phyloP scores from a whole-genome alignment of 2,888 invertebrate genomes.

The Hoplodrina blanda region DNA sequence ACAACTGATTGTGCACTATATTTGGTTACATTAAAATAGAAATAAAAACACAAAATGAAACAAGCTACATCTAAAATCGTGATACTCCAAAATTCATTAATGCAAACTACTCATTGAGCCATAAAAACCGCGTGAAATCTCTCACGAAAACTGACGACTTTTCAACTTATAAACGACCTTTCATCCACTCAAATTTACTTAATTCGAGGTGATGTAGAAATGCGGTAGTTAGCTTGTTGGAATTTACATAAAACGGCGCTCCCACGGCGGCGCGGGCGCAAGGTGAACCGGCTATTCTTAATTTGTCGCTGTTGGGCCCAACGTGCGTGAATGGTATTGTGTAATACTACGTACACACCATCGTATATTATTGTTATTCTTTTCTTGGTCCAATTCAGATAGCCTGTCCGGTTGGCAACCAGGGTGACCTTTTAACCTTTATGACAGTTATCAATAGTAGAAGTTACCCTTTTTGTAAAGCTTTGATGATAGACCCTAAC shows the following conservation, averaged over 20 bases:
- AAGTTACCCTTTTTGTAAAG: too few relatives aligned
- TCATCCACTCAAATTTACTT: conserved; percentile 62
- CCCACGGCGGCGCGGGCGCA: conserved; percentile 83
- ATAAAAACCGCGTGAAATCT: conserved; percentile 43
- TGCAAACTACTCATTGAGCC: conserved; percentile 19
- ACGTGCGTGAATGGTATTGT: conserved; percentile 73
- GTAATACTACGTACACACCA: conserved; percentile 66
- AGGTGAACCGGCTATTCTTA: conserved; percentile 87
- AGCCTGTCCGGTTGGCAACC: too few relatives aligned
- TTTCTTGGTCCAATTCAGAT: conserved; percentile 16
- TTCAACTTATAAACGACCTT: conserved; percentile 56
- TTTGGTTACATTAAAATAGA: not conserved
- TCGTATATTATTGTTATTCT: conserved; percentile 44
- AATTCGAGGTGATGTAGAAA: conserved; percentile 75
- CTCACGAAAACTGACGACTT: conserved; percentile 35
- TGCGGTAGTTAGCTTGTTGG: conserved; percentile 80
- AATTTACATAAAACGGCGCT: conserved; percentile 83
- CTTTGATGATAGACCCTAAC: too few relatives aligned
- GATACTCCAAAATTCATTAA: conserved; percentile 6
- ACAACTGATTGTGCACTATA: not conserved
- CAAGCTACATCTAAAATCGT: conserved; percentile 9
- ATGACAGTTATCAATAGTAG: too few relatives aligned
- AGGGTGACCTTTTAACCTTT: not conserved
- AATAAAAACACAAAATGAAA: not conserved
- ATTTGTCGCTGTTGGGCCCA: conserved; percentile 74